Conservation (phyloP, 2,797 vertebrate species). For the Sebastes taczanowskii region DNA sequence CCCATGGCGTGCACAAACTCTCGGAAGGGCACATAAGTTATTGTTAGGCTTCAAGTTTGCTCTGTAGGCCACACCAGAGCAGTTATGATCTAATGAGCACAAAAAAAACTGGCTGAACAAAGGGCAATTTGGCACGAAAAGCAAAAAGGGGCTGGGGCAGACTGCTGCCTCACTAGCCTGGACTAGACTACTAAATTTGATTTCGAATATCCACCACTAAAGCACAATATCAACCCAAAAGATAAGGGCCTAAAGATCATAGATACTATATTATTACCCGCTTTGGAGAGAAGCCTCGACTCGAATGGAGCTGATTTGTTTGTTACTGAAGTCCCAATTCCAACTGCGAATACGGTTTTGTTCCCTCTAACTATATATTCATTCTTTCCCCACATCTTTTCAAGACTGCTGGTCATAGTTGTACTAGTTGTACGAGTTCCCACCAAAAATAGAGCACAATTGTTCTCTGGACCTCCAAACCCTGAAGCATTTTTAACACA, state of each 20-base stretch:
- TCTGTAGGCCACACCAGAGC: too few relatives aligned
- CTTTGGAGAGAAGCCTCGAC: background rate
- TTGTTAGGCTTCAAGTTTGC: too few relatives aligned
- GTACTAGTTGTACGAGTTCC: background rate
- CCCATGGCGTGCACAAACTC: too few relatives aligned
- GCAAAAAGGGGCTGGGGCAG: background rate
- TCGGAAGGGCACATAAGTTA: too few relatives aligned
- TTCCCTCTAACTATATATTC: background rate
- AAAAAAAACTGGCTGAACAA: background rate
- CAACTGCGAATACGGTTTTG: background rate
- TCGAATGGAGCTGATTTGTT: too few relatives aligned
- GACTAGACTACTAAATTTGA: background rate
- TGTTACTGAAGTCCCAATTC: background rate
- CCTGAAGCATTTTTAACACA: conserved; percentile 22
- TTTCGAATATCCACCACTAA: background rate
- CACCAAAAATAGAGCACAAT: background rate
- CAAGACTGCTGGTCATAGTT: background rate
- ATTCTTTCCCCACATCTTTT: background rate
- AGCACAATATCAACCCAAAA: background rate
- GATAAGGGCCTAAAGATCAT: background rate
- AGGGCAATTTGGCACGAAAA: background rate
- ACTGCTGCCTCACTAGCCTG: background rate
- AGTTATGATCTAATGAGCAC: too few relatives aligned
- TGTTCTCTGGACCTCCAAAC: background rate
- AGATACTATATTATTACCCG: too few relatives aligned